Percentiles rank a stretch among this genome's conserved stretches.
Evolutionary conservation across 2,888 invertebrate genomes (phyloP).

Genomic region (Hypomecis atomaria): DNA sequence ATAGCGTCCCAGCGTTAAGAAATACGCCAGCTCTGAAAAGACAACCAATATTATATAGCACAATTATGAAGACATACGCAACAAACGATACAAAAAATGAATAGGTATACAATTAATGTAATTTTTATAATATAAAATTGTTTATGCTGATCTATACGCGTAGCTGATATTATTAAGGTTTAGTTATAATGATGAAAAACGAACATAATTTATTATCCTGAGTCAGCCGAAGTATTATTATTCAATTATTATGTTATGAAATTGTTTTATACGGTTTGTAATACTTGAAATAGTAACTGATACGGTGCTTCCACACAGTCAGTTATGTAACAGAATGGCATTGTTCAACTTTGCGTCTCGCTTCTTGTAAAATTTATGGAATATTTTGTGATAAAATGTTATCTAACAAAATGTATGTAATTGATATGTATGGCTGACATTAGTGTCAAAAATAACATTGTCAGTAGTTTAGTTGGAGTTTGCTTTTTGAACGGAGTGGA

Average conservation of each 20-base stretch:
- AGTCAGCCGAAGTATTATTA: constrained; percentile 77
- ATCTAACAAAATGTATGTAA: no score
- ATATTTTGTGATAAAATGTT: no score
- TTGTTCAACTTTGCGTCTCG: neutral
- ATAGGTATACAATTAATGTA: constrained; percentile 53
- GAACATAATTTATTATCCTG: constrained; percentile 57
- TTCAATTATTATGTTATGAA: constrained; percentile 55
- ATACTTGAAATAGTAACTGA: constrained; percentile 35
- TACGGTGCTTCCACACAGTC: neutral
- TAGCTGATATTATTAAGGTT: constrained; percentile 74
- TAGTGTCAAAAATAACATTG: no score
- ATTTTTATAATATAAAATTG: constrained; percentile 56
- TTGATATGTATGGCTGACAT: no score
- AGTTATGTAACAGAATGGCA: neutral
- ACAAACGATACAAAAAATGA: constrained; percentile 66
- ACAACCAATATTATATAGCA: constrained; percentile 61
- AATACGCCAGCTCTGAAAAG: constrained; percentile 56
- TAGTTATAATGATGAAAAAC: constrained; percentile 64
- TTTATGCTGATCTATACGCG: constrained; percentile 65
- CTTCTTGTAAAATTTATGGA: neutral
- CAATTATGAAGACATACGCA: constrained; percentile 68
- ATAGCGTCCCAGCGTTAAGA: neutral
- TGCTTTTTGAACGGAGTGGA: no score
- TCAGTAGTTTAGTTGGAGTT: no score
- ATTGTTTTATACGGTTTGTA: constrained; percentile 52